Percentiles rank a stretch among this genome's conserved stretches.
Evolutionary conservation across 2,113 vertebrate species (phyloP).

Genomic region (Lampris megalopsis): DNA sequence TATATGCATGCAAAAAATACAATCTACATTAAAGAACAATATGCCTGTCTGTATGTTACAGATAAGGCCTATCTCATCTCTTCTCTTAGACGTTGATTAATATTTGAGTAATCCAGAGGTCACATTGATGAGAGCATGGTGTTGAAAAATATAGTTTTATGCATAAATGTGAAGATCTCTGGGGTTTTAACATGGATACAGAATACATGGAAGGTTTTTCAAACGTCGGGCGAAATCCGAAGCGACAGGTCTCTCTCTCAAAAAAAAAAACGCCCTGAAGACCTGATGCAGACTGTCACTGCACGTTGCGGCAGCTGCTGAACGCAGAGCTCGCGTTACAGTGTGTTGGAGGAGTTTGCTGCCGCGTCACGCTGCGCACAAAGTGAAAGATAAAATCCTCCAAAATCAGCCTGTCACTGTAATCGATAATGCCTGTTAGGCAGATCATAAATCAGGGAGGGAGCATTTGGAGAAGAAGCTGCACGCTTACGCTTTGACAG

Average conservation of each 20-base stretch:
- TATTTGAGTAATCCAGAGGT: slow-evolving; percentile 36
- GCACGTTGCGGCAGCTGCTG: slow-evolving; percentile 55
- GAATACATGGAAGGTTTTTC: slow-evolving; percentile 59
- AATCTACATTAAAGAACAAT: too few species aligned
- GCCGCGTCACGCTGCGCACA: slow-evolving; percentile 21
- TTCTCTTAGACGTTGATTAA: slow-evolving; percentile 5
- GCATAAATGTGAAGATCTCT: slow-evolving; percentile 36
- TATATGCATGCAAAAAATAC: background rate
- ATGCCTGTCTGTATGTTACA: background rate
- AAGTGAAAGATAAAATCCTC: slow-evolving; percentile 23
- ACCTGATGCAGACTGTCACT: slow-evolving; percentile 71
- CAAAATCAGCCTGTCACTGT: slow-evolving; percentile 33
- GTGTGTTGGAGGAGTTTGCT: slow-evolving; percentile 49
- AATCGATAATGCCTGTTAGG: slow-evolving; percentile 39
- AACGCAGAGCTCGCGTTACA: slow-evolving; percentile 49
- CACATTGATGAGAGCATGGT: slow-evolving; percentile 49
- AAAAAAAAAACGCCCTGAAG: slow-evolving; percentile 38
- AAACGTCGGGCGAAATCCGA: slow-evolving; percentile 68
- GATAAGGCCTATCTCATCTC: slow-evolving; percentile 13
- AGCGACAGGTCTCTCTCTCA: slow-evolving; percentile 65
- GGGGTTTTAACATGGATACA: slow-evolving; percentile 58
- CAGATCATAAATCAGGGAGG: slow-evolving; percentile 32
- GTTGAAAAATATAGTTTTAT: slow-evolving; percentile 51
- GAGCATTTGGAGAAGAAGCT: slow-evolving; percentile 42
- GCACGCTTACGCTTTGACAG: slow-evolving; percentile 48